Conservation (phyloP, 2,113 vertebrate genomes). For the Ceyx melanurus region DNA sequence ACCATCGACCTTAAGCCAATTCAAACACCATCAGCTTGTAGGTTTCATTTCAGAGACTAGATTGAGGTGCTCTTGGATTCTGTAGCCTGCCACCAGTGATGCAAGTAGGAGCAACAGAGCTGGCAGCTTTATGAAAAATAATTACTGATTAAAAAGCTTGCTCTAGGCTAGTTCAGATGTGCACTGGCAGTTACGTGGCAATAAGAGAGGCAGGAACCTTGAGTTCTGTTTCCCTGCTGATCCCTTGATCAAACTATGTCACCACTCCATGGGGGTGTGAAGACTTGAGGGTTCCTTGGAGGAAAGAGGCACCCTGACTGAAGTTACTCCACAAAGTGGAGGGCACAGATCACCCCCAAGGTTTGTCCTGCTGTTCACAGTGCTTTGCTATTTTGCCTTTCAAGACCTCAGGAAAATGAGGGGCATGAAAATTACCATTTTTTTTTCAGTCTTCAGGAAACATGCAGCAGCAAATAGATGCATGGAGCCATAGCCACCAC, state of each 20-base stretch:
- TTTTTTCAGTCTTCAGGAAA: not conserved
- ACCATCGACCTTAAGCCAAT: not conserved
- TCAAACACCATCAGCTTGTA: not conserved
- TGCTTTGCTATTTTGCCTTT: not conserved
- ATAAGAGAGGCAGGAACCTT: not conserved
- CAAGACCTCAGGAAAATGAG: not conserved
- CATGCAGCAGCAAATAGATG: not conserved
- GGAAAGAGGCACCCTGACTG: accelerated
- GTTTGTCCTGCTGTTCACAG: not conserved
- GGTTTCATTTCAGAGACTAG: not conserved
- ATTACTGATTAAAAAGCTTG: not conserved
- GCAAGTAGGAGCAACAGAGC: not conserved
- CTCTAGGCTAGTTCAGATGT: not conserved
- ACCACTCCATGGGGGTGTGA: not conserved
- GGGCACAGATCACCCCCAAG: not conserved
- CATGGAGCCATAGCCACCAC: not conserved
- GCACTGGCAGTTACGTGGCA: not conserved
- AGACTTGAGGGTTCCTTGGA: not conserved
- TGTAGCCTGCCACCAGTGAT: not conserved
- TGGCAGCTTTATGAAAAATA: not conserved
- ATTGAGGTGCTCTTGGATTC: not conserved
- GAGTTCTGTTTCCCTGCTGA: not conserved
- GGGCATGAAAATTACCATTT: not conserved
- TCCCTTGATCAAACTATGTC: not conserved
- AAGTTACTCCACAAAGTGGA: not conserved